Percentiles rank a stretch among this genome's conserved stretches.
Conservation (phyloP, 2,888 invertebrate species). For the Cantharis lateralis region DNA sequence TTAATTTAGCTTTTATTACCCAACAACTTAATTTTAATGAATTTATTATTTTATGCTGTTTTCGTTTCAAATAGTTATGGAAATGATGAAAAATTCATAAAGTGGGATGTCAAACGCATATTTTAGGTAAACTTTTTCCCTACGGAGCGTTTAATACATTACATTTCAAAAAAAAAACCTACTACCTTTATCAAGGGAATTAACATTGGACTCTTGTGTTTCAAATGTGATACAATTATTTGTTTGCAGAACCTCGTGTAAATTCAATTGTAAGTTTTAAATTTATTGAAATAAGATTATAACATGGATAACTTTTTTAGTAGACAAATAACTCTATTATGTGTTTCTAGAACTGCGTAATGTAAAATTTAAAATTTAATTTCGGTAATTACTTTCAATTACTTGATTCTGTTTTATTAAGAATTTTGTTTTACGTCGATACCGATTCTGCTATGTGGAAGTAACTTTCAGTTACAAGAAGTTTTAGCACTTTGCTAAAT, state of each 20-base stretch:
- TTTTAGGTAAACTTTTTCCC: not conserved
- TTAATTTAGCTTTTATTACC: not conserved
- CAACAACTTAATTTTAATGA: not conserved
- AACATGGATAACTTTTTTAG: not conserved
- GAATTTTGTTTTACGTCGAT: not conserved
- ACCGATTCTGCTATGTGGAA: not conserved
- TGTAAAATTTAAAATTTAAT: not conserved
- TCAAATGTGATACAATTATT: not conserved
- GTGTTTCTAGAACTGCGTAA: not conserved
- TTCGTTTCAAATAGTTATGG: not conserved
- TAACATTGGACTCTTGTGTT: not conserved
- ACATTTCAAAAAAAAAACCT: not conserved
- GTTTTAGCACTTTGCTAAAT: not conserved
- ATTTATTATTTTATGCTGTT: not conserved
- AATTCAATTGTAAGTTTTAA: not conserved
- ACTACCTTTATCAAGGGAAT: not conserved
- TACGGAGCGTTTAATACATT: not conserved
- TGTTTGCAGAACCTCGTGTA: not conserved
- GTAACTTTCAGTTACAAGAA: not conserved
- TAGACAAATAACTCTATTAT: not conserved
- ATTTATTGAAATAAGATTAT: not conserved
- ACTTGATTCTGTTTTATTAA: not conserved
- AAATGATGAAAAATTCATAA: constrained; percentile 1
- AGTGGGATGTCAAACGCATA: not conserved
- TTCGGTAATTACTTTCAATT: not conserved